Percentiles rank a stretch among this genome's conserved stretches.
Conservation (phyloP, 2,888 invertebrate species). For the Drosophila algonquin region DNA sequence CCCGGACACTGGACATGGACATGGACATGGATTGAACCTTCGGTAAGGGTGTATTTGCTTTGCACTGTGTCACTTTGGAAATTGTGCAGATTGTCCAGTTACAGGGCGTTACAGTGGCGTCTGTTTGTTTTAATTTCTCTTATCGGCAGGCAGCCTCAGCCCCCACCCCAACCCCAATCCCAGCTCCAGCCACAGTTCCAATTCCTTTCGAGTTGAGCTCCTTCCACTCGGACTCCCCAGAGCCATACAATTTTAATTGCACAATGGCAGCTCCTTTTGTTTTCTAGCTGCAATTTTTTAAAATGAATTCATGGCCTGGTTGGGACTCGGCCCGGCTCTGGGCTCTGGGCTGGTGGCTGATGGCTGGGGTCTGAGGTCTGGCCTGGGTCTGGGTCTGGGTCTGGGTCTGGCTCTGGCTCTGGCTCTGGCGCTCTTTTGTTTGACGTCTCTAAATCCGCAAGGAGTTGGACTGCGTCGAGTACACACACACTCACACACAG, state of each 20-base stretch:
- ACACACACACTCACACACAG: background rate
- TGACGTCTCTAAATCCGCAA: slow-evolving; percentile 71
- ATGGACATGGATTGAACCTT: slow-evolving; percentile 64
- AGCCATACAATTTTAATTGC: slow-evolving; percentile 79
- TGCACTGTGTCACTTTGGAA: slow-evolving; percentile 71
- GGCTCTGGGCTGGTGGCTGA: background rate
- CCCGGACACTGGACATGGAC: background rate
- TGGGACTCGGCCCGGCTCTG: background rate
- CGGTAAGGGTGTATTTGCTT: slow-evolving; percentile 42
- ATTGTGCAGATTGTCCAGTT: slow-evolving; percentile 71
- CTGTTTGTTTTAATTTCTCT: slow-evolving; percentile 76
- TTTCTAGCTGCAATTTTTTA: slow-evolving; percentile 72
- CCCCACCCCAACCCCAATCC: background rate
- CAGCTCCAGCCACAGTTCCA: slow-evolving; percentile 9
- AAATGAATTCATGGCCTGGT: slow-evolving; percentile 78
- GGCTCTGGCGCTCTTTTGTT: slow-evolving; percentile 60
- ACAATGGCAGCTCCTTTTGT: slow-evolving; percentile 77
- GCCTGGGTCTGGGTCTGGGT: slow-evolving; percentile 7
- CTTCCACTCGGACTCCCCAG: slow-evolving; percentile 57
- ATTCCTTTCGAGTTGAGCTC: slow-evolving; percentile 18
- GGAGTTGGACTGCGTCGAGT: slow-evolving; percentile 52
- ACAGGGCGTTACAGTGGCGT: slow-evolving; percentile 48
- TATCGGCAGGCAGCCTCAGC: slow-evolving; percentile 70
- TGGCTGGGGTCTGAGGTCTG: background rate
- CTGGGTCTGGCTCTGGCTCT: slow-evolving; percentile 11